Conservation (phyloP, 2,888 invertebrate species). For the Protophormia terraenovae region DNA sequence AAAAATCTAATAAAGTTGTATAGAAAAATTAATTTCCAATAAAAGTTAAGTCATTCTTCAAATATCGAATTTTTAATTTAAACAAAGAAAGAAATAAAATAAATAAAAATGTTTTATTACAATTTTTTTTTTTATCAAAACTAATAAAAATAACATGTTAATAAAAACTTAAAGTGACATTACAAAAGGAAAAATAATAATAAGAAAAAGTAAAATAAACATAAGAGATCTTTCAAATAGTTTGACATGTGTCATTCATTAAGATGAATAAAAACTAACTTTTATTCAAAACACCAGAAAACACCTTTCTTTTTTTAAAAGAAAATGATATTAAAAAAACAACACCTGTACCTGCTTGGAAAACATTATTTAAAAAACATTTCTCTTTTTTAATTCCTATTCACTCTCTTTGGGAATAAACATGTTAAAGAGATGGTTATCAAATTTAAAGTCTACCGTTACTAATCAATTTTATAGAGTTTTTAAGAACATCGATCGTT, state of each 20-base stretch:
- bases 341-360: background rate
- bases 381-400: background rate
- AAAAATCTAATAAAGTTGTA: conserved; percentile 6
- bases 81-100: background rate
- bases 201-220: background rate
- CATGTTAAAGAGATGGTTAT: conserved; percentile 46
- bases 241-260: conserved; percentile 52
- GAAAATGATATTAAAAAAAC: background rate
- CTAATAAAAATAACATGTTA: background rate
- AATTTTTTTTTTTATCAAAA: background rate
- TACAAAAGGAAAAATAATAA: background rate
- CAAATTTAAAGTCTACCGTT: conserved; percentile 34
- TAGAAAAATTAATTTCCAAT: conserved; percentile 52
- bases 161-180: conserved; percentile 8
- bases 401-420: too few relatives aligned
- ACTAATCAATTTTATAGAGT: conserved; percentile 57
- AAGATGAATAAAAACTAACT: conserved; percentile 22
- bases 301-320: background rate
- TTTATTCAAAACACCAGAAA: background rate
- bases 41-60: conserved; percentile 38
- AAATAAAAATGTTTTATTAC: conserved; percentile 25
- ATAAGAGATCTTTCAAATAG: background rate
- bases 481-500: too few relatives aligned
- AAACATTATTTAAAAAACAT: background rate
- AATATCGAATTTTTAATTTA: background rate